Conservation (phyloP, 2,888 invertebrate genomes). For the Endomychus coccineus region DNA sequence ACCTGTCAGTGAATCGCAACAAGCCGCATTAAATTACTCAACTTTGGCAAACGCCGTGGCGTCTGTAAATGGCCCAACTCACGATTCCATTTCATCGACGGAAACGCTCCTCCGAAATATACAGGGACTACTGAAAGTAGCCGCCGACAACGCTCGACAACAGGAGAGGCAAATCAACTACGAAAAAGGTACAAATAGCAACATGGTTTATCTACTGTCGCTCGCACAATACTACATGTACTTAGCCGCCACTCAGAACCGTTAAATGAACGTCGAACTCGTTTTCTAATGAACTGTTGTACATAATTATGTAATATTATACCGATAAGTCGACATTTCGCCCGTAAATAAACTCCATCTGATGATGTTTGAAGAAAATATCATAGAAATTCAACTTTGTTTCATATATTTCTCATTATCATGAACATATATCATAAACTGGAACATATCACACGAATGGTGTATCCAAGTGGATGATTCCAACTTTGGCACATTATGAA, state of each 20-base stretch:
- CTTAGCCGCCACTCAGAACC: constrained; percentile 43
- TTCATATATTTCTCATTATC: too few relatives aligned
- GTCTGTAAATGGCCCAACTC: constrained; percentile 47
- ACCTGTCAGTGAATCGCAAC: constrained; percentile 49
- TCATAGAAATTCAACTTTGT: too few relatives aligned
- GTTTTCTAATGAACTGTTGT: too few relatives aligned
- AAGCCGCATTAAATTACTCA: constrained; percentile 78
- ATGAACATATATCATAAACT: too few relatives aligned
- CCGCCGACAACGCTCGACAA: constrained; percentile 94
- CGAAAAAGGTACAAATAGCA: constrained; percentile 79
- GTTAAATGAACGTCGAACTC: constrained; percentile 12
- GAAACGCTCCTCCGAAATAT: constrained; percentile 92
- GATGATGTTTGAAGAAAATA: too few relatives aligned
- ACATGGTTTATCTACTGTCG: constrained; percentile 45
- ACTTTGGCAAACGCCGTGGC: constrained; percentile 61
- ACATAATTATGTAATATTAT: too few relatives aligned
- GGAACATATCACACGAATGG: too few relatives aligned
- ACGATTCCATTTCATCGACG: constrained; percentile 70
- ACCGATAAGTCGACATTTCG: too few relatives aligned
- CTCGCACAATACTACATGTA: constrained; percentile 46
- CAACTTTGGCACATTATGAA: too few relatives aligned
- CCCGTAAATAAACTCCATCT: too few relatives aligned
- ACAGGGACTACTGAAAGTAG: constrained; percentile 91
- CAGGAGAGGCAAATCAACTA: constrained; percentile 93
- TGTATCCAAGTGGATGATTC: too few relatives aligned